These are phyloP conservation scores for Candidula unifasciata DNA, from an alignment of 2,888 invertebrate species.

Conservation along the genomic window DNA sequence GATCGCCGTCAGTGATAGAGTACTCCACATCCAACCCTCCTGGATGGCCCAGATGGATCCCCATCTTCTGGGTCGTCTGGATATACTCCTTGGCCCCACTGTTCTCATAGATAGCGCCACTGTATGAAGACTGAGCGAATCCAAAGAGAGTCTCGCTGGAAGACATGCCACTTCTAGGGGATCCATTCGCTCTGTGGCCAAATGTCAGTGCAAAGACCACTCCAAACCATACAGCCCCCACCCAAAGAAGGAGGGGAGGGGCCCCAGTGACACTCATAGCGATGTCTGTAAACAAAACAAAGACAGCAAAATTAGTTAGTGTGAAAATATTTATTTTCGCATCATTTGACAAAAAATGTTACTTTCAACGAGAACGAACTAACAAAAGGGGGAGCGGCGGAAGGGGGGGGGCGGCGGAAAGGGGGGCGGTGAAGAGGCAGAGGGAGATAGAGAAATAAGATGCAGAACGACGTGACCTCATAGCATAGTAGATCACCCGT, in stretches of 20 bases:
- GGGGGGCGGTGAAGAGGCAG: too few relatives aligned
- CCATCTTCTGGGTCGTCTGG: conserved; percentile 86
- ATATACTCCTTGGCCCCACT: conserved; percentile 86
- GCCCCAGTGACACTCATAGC: conserved; percentile 33
- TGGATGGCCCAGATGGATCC: conserved; percentile 82
- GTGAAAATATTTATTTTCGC: not conserved
- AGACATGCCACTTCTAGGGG: not conserved
- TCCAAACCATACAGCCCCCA: conserved; percentile 34
- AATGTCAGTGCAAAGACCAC: not conserved
- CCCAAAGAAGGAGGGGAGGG: conserved; percentile 36
- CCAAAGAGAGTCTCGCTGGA: conserved; percentile 34
- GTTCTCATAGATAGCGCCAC: conserved; percentile 74
- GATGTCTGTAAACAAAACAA: not conserved
- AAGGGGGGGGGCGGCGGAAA: too few relatives aligned
- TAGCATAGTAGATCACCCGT: too few relatives aligned
- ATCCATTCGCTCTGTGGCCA: not conserved
- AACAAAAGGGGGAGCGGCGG: too few relatives aligned
- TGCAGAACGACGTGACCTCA: too few relatives aligned
- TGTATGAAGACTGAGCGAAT: conserved; percentile 73
- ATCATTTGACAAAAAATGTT: not conserved
- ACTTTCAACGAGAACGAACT: too few relatives aligned
- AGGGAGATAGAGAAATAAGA: too few relatives aligned
- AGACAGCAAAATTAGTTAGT: not conserved
- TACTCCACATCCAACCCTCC: conserved; percentile 83
- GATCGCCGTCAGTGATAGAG: conserved; percentile 91